phyloP scores from a whole-genome alignment of 2,797 vertebrate species.

The Artibeus jamaicensis region DNA sequence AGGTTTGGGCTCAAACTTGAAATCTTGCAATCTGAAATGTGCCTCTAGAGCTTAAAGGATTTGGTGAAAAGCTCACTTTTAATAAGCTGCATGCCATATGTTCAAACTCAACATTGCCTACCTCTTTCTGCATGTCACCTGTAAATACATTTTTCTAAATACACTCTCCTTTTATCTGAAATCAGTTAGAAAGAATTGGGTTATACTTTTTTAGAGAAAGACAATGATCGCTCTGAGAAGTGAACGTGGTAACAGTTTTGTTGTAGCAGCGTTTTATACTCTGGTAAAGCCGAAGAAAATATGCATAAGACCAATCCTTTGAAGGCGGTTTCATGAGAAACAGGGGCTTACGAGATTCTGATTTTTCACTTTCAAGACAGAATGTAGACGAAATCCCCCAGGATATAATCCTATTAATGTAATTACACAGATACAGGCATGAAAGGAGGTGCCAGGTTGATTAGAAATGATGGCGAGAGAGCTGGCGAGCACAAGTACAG shows the following conservation, averaged over 20 bases:
- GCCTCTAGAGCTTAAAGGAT: conserved; percentile 18
- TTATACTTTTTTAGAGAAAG: conserved; percentile 72
- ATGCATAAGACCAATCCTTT: conserved; percentile 75
- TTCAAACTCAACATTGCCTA: conserved; percentile 46
- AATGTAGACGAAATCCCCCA: conserved; percentile 80
- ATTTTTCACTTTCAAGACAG: conserved; percentile 74
- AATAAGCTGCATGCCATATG: conserved; percentile 14
- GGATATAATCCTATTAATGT: conserved; percentile 78
- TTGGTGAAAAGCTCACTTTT: conserved; percentile 29
- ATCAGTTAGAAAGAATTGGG: conserved; percentile 70
- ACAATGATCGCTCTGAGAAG: conserved; percentile 72
- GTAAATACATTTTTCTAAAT: conserved; percentile 64
- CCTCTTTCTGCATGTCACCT: conserved; percentile 54
- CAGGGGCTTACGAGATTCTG: conserved; percentile 66
- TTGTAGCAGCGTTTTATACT: conserved; percentile 68
- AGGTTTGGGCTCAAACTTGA: background rate
- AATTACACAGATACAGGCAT: conserved; percentile 80
- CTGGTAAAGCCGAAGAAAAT: conserved; percentile 76
- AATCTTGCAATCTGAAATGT: conserved; percentile 21
- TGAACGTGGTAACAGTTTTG: conserved; percentile 75
- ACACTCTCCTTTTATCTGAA: conserved; percentile 65
- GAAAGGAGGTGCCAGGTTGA: conserved; percentile 72
- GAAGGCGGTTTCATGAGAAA: conserved; percentile 75
- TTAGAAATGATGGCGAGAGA: conserved; percentile 75
- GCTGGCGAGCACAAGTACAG: conserved; percentile 70